Evolutionary conservation across 2,113 vertebrate genomes (phyloP).

Genomic region (Melanerpes formicivorus): DNA sequence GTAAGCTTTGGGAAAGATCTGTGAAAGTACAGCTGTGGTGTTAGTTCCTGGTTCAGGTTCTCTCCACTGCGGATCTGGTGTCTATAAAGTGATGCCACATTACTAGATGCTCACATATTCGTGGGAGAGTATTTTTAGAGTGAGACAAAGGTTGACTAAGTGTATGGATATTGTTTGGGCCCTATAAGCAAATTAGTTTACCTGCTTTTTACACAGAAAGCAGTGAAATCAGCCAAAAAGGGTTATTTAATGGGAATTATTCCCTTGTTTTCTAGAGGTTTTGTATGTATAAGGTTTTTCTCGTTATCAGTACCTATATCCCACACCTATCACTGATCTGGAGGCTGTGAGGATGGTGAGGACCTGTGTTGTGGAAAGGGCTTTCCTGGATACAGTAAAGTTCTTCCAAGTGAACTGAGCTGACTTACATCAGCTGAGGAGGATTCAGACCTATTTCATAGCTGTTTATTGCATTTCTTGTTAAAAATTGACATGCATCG

Average conservation of each 20-base stretch:
- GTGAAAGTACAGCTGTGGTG: neutral
- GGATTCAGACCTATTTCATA: neutral
- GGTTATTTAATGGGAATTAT: neutral
- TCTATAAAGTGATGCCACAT: neutral
- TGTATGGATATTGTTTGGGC: neutral
- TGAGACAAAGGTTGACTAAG: neutral
- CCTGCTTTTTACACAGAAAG: neutral
- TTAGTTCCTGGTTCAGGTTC: neutral
- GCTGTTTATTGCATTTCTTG: neutral
- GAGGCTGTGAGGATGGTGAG: neutral
- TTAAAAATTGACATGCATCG: neutral
- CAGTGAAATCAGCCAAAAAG: neutral
- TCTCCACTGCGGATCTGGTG: neutral
- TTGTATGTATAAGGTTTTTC: neutral
- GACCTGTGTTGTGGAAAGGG: neutral
- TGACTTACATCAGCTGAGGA: neutral
- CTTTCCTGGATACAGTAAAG: neutral
- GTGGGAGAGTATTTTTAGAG: neutral
- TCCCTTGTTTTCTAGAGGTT: neutral
- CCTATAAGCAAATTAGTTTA: neutral
- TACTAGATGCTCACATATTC: neutral
- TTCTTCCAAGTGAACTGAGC: neutral
- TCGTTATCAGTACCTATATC: neutral
- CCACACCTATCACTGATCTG: rapidly evolving
- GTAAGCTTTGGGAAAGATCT: neutral